Evolutionary conservation across 2,888 invertebrate species (phyloP), one percentile per base, ranked within the genome.

Genomic region (Eristalinus aeneus): DNA sequence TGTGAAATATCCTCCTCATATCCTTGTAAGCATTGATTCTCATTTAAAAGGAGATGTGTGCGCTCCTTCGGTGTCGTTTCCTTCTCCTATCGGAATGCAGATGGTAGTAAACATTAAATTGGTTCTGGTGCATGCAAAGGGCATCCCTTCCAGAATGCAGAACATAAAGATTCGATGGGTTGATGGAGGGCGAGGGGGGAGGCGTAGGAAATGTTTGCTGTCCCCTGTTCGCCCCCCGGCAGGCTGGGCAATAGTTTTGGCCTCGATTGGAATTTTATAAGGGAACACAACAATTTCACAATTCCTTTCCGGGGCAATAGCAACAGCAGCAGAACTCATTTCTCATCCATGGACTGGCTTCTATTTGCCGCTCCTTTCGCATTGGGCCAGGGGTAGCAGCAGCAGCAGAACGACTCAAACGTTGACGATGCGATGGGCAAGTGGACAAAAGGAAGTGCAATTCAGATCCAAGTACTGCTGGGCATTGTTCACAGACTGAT

Each of bases 211-310:
- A 77, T 82, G 72, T 82, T 82, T 77, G 73, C 39, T 5, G 4
- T 3, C 32, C 39, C 39, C 4, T 39, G n/a, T 4, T n/a, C 39
- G 4, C 32, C 4, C 32, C 4, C 32, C 3, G n/a, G 31, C 60
- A 71, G 63, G 72, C 60, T 60, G 63, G 71, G 61, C 76, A 76
- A 85, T 79, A 75, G 75, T 75, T 84, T 79, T 84, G 84, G 75
- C 71, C 79, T 67, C 84, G 72, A 84, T 85, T 80, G 80, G 76
- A 76, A 80, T 85, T 85, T 76, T 73, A 76, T 73, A 80, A 76
- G 63, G 39, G 79, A 73, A 76, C 85, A 76, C 85, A 76, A 74
- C 85, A 76, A 80, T 85, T 80, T 60, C 61, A 72, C 36, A 36
- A 67, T 84, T 71, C 75, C 63, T 68, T 80, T 60, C 56, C 56